These are phyloP conservation scores for Lucifuga dentata DNA, from an alignment of 2,113 vertebrate species.

Conservation along the genomic window DNA sequence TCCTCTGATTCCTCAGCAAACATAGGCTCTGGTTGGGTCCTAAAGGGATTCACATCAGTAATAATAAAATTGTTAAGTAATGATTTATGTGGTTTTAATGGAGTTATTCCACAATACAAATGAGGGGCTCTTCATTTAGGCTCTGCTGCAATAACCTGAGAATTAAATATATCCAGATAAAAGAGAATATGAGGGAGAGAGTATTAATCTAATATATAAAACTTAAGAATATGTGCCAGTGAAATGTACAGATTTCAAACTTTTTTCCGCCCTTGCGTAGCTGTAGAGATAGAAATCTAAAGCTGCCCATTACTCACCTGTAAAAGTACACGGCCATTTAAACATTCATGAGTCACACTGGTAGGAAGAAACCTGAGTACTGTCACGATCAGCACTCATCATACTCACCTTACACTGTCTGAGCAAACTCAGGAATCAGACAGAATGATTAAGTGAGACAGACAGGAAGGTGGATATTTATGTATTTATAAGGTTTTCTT, in stretches of 20 bases:
- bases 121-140: too few relatives aligned
- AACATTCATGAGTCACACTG: conserved; percentile 59
- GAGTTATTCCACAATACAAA: too few relatives aligned
- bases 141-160: too few relatives aligned
- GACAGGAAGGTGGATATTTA: too few relatives aligned
- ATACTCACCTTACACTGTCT: conserved; percentile 29
- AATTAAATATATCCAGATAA: too few relatives aligned
- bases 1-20: conserved; percentile 94
- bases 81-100: too few relatives aligned
- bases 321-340: conserved; percentile 54
- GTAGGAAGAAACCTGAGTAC: conserved; percentile 42
- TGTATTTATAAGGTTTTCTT: conserved; percentile 56
- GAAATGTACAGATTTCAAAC: conserved; percentile 16
- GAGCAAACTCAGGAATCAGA: conserved; percentile 21
- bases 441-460: background rate
- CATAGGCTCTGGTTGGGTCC: conserved; percentile 93
- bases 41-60: conserved; percentile 71
- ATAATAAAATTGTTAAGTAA: background rate
- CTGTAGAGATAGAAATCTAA: conserved; percentile 56
- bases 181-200: too few relatives aligned
- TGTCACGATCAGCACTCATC: background rate
- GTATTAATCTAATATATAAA: too few relatives aligned
- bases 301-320: conserved; percentile 46
- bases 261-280: conserved; percentile 33
- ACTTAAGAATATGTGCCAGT: too few relatives aligned